Evolutionary conservation across 2,888 invertebrate species (phyloP), one percentile per base, ranked within the genome.

Genomic region (Caenorhabditis angaria): DNA sequence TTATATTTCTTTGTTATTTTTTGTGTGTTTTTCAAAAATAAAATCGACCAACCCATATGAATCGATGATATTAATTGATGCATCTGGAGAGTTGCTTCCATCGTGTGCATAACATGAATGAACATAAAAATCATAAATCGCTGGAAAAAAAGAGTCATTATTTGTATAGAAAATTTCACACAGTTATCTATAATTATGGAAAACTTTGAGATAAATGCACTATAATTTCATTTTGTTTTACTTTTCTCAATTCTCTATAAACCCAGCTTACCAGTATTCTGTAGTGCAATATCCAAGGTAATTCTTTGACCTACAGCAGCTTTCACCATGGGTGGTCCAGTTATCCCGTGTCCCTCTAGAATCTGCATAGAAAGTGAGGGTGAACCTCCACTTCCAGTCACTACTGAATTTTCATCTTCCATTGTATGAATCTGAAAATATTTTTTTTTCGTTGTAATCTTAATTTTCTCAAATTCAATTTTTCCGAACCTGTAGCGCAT

Each of bases 21-120:
- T 0, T 35, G 22, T 35, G 22, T 25, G 28, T 24, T 65, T 61
- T 48, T 32, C 24, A 56, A 6, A 18, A 18, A 3, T 41, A 2
- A 14, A 6, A n/a, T 53, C 62, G 55, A 27, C 53, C 25, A 66
- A 85, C 83, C 86, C 86, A 68, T 85, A 84, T 41, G 78, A 65
- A 65, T 87, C 86, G 32, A 86, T 75, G 28, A 87, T 82, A 59
- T 74, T 76, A 55, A 87, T 80, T 8, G 78, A 76, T 8, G 87
- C 85, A 53, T 87, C 87, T 10, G 83, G 80, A 10, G 80, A 78
- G 60, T 81, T 79, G 20, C 83, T 78, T 5, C 86, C 86, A 58
- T 86, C 86, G 61, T 86, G 85, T 27, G 86, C 86, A 61, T 82
- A 80, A 65, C 86, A 86, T n/a, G 83, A 83, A 67, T 87, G 85